Evolutionary conservation across 2,797 vertebrate species (phyloP).

Genomic region (Eleutherodactylus coqui): DNA sequence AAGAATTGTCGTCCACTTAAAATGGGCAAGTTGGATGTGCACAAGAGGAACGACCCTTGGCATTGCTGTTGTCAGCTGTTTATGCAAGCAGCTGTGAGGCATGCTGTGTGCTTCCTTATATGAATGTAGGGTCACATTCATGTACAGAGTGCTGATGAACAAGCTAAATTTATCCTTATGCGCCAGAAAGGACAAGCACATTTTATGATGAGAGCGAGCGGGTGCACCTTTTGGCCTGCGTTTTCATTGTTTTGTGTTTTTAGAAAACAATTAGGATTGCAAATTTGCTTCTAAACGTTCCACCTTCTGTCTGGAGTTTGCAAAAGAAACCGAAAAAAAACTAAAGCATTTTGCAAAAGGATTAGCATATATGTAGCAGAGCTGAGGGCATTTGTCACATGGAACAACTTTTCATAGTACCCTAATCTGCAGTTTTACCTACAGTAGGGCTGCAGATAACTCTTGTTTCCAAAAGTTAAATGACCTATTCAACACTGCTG

Average conservation of each 20-base stretch:
- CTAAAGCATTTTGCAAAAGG: neutral
- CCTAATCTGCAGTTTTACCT: no score
- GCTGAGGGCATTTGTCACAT: no score
- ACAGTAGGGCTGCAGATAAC: no score
- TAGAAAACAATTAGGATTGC: conserved; percentile 27
- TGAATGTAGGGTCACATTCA: conserved; percentile 36
- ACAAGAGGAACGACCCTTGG: conserved; percentile 46
- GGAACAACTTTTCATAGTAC: neutral
- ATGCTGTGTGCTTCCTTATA: conserved; percentile 35
- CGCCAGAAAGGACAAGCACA: conserved; percentile 34
- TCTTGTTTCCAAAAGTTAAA: neutral
- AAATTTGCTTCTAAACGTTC: neutral
- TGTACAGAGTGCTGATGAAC: conserved; percentile 50
- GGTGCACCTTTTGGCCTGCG: conserved; percentile 33
- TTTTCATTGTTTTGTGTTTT: conserved; percentile 31
- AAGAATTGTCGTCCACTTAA: neutral
- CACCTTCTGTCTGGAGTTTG: conserved; percentile 27
- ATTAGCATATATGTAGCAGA: neutral
- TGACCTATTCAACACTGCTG: neutral
- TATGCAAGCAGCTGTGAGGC: conserved; percentile 41
- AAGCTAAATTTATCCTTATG: conserved; percentile 46
- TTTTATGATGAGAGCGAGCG: conserved; percentile 18
- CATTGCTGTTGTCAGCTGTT: conserved; percentile 37
- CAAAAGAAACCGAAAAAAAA: neutral
- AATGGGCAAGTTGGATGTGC: conserved; percentile 12